Conservation (phyloP, 1,140 invertebrate genomes). For the Cydia splendana region DNA sequence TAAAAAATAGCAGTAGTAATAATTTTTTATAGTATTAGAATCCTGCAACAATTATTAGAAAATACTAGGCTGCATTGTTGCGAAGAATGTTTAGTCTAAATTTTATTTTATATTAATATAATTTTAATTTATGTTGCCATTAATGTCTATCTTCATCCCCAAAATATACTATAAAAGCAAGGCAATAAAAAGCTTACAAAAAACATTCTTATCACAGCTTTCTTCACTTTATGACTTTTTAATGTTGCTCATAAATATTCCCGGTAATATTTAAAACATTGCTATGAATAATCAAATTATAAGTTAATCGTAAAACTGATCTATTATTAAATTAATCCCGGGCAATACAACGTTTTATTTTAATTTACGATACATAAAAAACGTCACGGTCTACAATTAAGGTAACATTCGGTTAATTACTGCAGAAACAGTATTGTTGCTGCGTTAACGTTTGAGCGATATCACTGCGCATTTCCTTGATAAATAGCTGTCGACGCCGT, state of each 20-base stretch:
- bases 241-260: constrained; percentile 43
- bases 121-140: constrained; percentile 13
- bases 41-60: too few relatives aligned
- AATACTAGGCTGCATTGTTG: too few relatives aligned
- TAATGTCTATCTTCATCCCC: neutral
- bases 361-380: neutral
- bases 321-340: constrained; percentile 32
- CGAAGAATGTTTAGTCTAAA: too few relatives aligned
- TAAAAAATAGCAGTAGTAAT: too few relatives aligned
- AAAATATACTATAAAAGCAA: neutral
- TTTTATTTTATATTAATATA: neutral
- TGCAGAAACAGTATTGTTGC: too few relatives aligned
- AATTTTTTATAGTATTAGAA: too few relatives aligned
- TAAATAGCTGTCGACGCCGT: too few relatives aligned
- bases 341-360: neutral
- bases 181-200: constrained; percentile 43
- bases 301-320: constrained; percentile 48
- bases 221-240: constrained; percentile 39
- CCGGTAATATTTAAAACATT: constrained; percentile 36
- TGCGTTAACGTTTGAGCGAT: too few relatives aligned
- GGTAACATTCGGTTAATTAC: too few relatives aligned
- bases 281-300: constrained; percentile 50
- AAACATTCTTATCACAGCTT: constrained; percentile 38
- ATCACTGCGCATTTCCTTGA: neutral
- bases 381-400: too few relatives aligned